phyloP scores from a whole-genome alignment of 2,797 vertebrate genomes.

The Sebastiscus albofasciatus region DNA sequence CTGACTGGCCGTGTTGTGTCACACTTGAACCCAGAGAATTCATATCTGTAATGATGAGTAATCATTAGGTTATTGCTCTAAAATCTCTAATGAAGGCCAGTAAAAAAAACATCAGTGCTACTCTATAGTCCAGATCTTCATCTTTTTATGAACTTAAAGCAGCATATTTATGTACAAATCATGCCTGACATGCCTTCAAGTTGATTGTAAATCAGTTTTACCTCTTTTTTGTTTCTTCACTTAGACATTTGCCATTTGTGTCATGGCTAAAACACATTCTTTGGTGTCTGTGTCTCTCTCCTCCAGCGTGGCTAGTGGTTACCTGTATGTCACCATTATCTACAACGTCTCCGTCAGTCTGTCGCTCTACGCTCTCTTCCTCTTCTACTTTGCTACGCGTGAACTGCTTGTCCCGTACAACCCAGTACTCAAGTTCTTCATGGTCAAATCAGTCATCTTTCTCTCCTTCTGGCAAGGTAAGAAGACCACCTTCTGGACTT shows the following conservation, averaged over 20 bases:
- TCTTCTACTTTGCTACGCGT: constrained; percentile 97
- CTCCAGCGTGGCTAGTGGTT: constrained; percentile 92
- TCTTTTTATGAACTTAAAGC: neutral
- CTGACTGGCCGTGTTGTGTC: neutral
- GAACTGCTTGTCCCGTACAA: constrained; percentile 96
- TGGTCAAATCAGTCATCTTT: constrained; percentile 99
- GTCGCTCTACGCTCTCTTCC: constrained; percentile 97
- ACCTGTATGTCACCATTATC: constrained; percentile 96
- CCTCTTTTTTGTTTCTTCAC: neutral
- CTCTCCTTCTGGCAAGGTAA: constrained; percentile 90
- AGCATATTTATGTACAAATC: neutral
- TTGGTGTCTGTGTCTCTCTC: neutral
- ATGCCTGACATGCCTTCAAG: neutral
- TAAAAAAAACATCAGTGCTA: neutral
- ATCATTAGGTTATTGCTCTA: neutral
- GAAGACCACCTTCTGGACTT: neutral
- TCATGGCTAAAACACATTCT: neutral
- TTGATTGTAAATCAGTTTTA: neutral
- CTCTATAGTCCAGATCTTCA: neutral
- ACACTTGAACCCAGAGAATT: neutral
- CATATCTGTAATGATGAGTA: neutral
- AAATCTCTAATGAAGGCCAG: neutral
- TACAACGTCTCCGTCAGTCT: constrained; percentile 98
- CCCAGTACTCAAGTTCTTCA: constrained; percentile 98
- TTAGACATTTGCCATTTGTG: neutral